Conservation (phyloP, 2,888 invertebrate genomes). For the Acrocyrtus sp. region DNA sequence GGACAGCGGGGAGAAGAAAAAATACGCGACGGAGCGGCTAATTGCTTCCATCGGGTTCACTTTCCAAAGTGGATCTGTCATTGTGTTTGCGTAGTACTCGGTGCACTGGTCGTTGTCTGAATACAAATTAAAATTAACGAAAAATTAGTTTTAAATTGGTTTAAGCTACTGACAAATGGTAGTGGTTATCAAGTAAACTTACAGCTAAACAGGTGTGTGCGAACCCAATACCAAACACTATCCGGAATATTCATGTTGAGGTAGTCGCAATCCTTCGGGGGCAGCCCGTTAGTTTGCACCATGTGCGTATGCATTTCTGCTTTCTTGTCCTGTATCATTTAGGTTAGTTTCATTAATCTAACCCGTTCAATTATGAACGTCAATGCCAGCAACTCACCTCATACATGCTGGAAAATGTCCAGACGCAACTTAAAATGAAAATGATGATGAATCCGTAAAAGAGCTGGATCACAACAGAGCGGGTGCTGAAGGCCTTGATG, state of each 20-base stretch:
- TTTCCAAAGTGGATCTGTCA: constrained; percentile 60
- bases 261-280: constrained; percentile 60
- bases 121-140: constrained; percentile 3
- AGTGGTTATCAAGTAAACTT: constrained; percentile 15
- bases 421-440: constrained; percentile 58
- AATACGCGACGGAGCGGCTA: constrained; percentile 41
- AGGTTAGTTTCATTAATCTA: not conserved
- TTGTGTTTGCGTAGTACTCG: constrained; percentile 51
- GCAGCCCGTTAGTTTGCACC: constrained; percentile 42
- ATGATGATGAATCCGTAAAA: constrained; percentile 54
- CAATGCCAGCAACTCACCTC: constrained; percentile 40
- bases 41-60: constrained; percentile 59
- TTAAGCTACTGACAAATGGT: not conserved
- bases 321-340: constrained; percentile 38
- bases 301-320: constrained; percentile 52
- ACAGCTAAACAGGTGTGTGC: constrained; percentile 46
- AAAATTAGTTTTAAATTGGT: not conserved
- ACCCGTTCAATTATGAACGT: not conserved
- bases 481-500: constrained; percentile 29
- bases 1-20: constrained; percentile 54
- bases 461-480: constrained; percentile 25
- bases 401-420: constrained; percentile 54
- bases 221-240: constrained; percentile 38
- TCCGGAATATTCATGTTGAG: constrained; percentile 46
- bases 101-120: constrained; percentile 58